Evolutionary conservation across 2,888 invertebrate genomes (phyloP).

Genomic region (Drosophila anomelani): DNA sequence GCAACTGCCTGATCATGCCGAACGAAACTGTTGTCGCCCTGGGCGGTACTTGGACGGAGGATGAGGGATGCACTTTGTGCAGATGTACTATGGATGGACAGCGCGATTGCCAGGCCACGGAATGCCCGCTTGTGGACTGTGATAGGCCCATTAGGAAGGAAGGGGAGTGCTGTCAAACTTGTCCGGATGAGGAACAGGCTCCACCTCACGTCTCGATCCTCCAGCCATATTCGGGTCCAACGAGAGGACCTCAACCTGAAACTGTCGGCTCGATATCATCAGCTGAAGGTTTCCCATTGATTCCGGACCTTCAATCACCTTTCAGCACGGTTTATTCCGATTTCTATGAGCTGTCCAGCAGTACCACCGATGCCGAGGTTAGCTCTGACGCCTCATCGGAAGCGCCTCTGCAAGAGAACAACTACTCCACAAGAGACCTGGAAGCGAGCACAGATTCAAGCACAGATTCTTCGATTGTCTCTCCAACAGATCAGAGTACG

Average conservation of each 20-base stretch:
- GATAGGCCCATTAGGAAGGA: slow-evolving; percentile 60
- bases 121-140: slow-evolving; percentile 72
- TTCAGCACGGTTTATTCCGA: not conserved
- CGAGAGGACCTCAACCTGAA: not conserved
- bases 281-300: not conserved
- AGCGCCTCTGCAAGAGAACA: not conserved
- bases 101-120: slow-evolving; percentile 58
- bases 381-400: slow-evolving; percentile 9
- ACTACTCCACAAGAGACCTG: not conserved
- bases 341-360: not conserved
- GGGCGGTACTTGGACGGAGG: slow-evolving; percentile 25
- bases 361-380: not conserved
- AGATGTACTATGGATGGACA: slow-evolving; percentile 48
- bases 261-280: not conserved
- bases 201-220: not conserved
- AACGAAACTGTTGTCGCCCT: not conserved
- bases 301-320: not conserved
- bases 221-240: not conserved
- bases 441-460: not conserved
- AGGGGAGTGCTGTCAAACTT: slow-evolving; percentile 80
- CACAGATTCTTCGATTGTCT: slow-evolving; percentile 12
- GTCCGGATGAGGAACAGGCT: slow-evolving; percentile 39
- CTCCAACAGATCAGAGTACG: slow-evolving; percentile 6
- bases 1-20: slow-evolving; percentile 5
- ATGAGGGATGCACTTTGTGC: slow-evolving; percentile 68